A percentile compares a stretch with the other conserved stretches of the same genome.
Conservation (phyloP, 1,140 invertebrate genomes). For the Agraylea sexmaculata region DNA sequence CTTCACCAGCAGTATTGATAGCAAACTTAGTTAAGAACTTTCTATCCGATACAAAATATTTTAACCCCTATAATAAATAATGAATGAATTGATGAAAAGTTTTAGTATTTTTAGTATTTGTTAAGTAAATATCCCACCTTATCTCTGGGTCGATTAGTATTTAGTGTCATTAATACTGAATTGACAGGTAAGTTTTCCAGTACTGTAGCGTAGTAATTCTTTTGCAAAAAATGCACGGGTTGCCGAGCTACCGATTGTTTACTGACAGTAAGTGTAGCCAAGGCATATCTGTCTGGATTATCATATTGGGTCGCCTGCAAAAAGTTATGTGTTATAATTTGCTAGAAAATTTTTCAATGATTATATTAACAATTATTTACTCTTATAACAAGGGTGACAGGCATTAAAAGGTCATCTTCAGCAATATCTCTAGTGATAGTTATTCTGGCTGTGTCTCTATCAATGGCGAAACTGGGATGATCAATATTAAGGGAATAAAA, state of each 20-base stretch:
- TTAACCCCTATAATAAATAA: constrained; percentile 36
- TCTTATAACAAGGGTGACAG: constrained; percentile 62
- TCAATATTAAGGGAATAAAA: constrained; percentile 53
- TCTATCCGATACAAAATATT: constrained; percentile 51
- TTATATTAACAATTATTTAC: constrained; percentile 22
- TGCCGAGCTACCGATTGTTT: constrained; percentile 26
- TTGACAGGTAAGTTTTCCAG: constrained; percentile 65
- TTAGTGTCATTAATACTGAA: constrained; percentile 50
- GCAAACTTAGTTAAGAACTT: constrained; percentile 56
- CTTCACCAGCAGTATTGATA: constrained; percentile 65
- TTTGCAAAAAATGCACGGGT: constrained; percentile 54
- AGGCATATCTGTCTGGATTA: constrained; percentile 75
- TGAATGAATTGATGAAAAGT: background rate
- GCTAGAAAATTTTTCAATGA: too few species aligned
- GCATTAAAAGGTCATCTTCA: constrained; percentile 49
- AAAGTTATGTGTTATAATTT: too few species aligned
- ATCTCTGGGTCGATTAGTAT: constrained; percentile 48
- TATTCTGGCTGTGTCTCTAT: constrained; percentile 40
- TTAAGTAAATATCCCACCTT: constrained; percentile 35
- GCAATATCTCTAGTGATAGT: constrained; percentile 46
- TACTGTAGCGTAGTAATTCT: constrained; percentile 56
- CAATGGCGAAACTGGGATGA: constrained; percentile 38
- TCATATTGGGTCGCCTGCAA: constrained; percentile 70
- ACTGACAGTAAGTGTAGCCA: constrained; percentile 65
- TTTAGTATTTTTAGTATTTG: background rate